Evolutionary conservation across 2,888 invertebrate species (phyloP), one percentile per base, ranked within the genome.

Genomic region (Liodrosophila aerea): DNA sequence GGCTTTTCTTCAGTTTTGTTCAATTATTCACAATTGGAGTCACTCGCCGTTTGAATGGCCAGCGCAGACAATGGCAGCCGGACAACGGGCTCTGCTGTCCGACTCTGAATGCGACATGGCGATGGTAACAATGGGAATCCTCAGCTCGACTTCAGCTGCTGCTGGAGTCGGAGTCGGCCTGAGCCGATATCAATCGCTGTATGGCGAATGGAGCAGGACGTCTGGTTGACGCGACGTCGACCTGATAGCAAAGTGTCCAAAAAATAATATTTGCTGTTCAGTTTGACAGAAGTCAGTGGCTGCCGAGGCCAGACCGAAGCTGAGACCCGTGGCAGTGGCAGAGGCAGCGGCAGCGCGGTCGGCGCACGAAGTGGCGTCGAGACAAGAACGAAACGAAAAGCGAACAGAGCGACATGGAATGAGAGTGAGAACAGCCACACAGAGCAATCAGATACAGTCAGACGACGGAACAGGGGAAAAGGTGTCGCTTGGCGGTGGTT

Each of bases 191-290:
- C 85, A 87, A 88, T 88, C 85, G 87, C 64, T 71, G 73, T 70
- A 67, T 74, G 67, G 80, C 72, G 72, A 77, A 76, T 84, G 70
- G 84, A 87, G 86, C 87, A 88, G 87, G 89, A 89, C 88, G 75
- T 67, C 65, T 71, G 61, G 51, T 64, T 81, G 67, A 67, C 82
- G 75, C 67, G 69, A 58, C 82, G 84, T 73, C 77, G 86, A 87
- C 87, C 88, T 89, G 88, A 89, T 88, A 88, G 88, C 87, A 89
- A 90, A 88, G 87, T 90, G 89, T 88, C 89, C 88, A 88, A 88
- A 88, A 87, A 88, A 87, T 88, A 84, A 78, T 83, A 82, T 86
- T 85, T 81, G 82, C 85, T 80, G 84, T 85, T 84, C 84, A 68
- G 74, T 84, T 85, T 86, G 86, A 82, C 82, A 85, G 69, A 75